Evolutionary conservation across 2,888 invertebrate species (phyloP), one percentile per base, ranked within the genome.

Genomic region (Macrosiphum euphorbiae): DNA sequence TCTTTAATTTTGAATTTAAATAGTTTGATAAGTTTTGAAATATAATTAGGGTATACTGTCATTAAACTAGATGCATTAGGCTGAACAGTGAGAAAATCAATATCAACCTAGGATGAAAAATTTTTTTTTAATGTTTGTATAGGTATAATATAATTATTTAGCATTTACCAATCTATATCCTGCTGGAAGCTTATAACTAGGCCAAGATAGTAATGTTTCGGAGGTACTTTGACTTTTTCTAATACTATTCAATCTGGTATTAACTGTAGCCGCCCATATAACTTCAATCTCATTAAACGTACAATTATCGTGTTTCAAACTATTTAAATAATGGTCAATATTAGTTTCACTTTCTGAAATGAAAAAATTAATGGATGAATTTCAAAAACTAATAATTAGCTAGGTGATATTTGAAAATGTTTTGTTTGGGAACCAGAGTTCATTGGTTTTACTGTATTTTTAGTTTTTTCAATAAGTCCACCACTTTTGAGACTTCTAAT

Each of bases 41-140:
- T n/a, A 78, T 78, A 78, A n/a, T 78, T n/a, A 28, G 78, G 78
- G 11, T 78, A 13, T 13, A 13, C n/a, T 78, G n/a, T 78, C 78
- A 78, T n/a, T 35, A 78, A 4, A 11, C 78, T 61, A 28, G 61
- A 28, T n/a, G 78, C 78, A 78, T 78, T 78, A 11, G 78, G 78
- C 11, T 78, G 84, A 24, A 84, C 41, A 35, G 24, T 84, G 3
- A 28, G 35, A 16, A 84, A 84, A 84, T 84, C 84, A 84, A 84
- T 84, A 84, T 84, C 84, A 41, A 78, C 78, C 78, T 78, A 78
- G 78, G n/a, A 78, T n/a, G 13, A 78, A 78, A n/a, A 78, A n/a
- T n/a, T n/a, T n/a, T n/a, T n/a, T n/a, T n/a, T n/a, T n/a, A n/a
- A n/a, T n/a, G n/a, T n/a, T n/a, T n/a, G n/a, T n/a, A n/a, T n/a